Conservation (phyloP, 2,888 invertebrate species). For the Drosophila algonquin region DNA sequence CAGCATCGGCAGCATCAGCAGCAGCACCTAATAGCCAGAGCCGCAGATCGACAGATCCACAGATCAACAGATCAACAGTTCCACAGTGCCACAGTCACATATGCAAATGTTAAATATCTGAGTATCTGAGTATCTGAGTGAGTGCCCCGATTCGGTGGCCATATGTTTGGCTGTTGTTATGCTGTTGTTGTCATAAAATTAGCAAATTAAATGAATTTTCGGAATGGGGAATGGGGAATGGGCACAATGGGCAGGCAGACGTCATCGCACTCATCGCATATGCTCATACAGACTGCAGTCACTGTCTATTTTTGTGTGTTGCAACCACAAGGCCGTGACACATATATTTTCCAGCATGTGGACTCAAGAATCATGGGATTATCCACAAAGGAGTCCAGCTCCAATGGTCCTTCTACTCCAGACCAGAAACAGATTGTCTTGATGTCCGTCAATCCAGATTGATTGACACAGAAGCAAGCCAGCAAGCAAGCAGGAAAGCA, state of each 20-base stretch:
- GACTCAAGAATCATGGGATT: slow-evolving; percentile 18
- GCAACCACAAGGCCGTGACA: slow-evolving; percentile 62
- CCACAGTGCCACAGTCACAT: slow-evolving; percentile 4
- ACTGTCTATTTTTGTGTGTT: slow-evolving; percentile 54
- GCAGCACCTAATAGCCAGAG: slow-evolving; percentile 50
- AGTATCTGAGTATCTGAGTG: slow-evolving; percentile 33
- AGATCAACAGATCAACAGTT: slow-evolving; percentile 1
- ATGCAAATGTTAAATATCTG: slow-evolving; percentile 34
- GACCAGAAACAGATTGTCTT: slow-evolving; percentile 24
- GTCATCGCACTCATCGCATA: not conserved
- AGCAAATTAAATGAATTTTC: slow-evolving; percentile 54
- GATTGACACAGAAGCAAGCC: not conserved
- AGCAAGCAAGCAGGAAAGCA: not conserved
- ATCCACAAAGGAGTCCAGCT: no score
- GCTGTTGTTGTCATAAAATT: slow-evolving; percentile 56
- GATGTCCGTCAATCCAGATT: slow-evolving; percentile 34
- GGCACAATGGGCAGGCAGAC: slow-evolving; percentile 41
- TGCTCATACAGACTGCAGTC: slow-evolving; percentile 14
- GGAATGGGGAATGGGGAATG: slow-evolving; percentile 37
- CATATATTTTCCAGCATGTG: slow-evolving; percentile 58
- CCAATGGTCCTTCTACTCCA: not conserved
- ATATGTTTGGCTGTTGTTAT: slow-evolving; percentile 45
- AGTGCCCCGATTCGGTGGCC: slow-evolving; percentile 58
- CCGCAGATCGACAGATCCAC: not conserved
- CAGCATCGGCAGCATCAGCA: not conserved